phyloP scores from a whole-genome alignment of 2,888 invertebrate genomes.

The Rhagonycha lutea region DNA sequence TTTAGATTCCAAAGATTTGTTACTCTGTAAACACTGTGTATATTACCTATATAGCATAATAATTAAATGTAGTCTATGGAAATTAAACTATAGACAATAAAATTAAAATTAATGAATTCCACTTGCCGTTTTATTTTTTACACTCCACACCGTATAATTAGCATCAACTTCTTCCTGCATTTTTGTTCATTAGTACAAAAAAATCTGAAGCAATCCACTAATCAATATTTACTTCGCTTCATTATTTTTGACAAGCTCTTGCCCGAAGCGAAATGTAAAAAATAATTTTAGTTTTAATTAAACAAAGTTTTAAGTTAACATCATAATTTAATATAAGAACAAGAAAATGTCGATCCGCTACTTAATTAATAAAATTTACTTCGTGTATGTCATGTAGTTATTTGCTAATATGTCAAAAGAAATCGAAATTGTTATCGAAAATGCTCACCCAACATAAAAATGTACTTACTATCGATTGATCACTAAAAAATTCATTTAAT shows the following conservation, averaged over 20 bases:
- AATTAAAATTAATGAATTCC: conserved; percentile 3
- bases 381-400: background rate
- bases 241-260: background rate
- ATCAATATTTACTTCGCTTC: background rate
- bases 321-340: background rate
- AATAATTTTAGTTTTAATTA: background rate
- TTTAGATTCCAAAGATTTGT: background rate
- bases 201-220: background rate
- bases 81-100: conserved; percentile 26
- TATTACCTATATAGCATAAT: conserved; percentile 1
- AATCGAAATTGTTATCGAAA: background rate
- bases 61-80: conserved; percentile 25
- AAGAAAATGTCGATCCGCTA: background rate
- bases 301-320: background rate
- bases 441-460: background rate
- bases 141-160: background rate
- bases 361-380: conserved; percentile 1
- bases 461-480: background rate
- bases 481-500: background rate
- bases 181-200: background rate
- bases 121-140: background rate
- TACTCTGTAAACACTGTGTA: background rate
- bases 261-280: background rate
- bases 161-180: background rate
- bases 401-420: conserved; percentile 2